phyloP scores from a whole-genome alignment of 2,888 invertebrate genomes.

The Stenodema calcarata region DNA sequence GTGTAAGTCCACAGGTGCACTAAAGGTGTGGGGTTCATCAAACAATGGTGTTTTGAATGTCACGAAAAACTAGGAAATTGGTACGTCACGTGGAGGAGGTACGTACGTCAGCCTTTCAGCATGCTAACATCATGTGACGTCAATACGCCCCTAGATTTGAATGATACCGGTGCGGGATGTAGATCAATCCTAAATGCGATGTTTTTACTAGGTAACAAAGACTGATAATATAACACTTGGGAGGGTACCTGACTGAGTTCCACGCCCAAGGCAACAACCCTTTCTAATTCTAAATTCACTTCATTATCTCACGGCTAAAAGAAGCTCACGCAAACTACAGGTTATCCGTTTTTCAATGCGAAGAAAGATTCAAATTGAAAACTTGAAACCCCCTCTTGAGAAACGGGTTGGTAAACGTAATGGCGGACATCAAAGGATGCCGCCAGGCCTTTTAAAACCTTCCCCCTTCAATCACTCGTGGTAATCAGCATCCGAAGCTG shows the following conservation, averaged over 20 bases:
- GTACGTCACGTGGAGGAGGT: too few species aligned
- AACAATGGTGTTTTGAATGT: too few species aligned
- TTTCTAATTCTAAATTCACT: not conserved
- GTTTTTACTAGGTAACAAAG: too few species aligned
- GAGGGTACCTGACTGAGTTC: not conserved
- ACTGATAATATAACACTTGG: too few species aligned
- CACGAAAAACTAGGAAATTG: too few species aligned
- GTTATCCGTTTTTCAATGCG: not conserved
- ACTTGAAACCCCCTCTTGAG: not conserved
- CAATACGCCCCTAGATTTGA: too few species aligned
- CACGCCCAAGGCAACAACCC: not conserved
- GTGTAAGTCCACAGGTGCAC: too few species aligned
- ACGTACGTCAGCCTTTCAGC: too few species aligned
- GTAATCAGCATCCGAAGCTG: slow-evolving; percentile 14
- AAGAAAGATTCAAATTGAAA: slow-evolving; percentile 2
- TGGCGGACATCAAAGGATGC: slow-evolving; percentile 21
- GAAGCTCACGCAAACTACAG: not conserved
- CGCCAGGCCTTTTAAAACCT: not conserved
- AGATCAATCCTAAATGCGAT: too few species aligned
- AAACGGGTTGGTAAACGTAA: not conserved
- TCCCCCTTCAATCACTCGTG: slow-evolving; percentile 19
- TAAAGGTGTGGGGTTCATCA: too few species aligned
- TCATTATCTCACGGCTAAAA: not conserved
- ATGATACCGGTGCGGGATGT: too few species aligned
- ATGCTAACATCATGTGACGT: too few species aligned